Evolutionary conservation across 1,140 invertebrate genomes (phyloP).

Genomic region (Helicoverpa zea): DNA sequence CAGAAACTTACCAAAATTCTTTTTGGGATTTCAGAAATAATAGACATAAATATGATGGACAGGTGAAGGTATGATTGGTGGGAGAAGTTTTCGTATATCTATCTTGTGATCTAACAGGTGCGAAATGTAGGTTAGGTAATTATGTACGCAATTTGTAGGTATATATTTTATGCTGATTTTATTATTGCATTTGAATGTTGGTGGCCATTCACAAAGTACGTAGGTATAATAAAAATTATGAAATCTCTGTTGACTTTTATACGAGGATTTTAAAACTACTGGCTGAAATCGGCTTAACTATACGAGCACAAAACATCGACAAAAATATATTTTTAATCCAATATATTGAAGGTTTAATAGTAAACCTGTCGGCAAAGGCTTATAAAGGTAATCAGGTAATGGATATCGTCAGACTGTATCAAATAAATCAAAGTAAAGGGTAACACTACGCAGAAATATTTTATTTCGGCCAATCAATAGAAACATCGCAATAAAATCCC

Average conservation of each 20-base stretch:
- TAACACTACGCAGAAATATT: slow-evolving; percentile 19
- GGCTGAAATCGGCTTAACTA: no score
- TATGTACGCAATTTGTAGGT: no score
- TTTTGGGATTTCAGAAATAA: slow-evolving; percentile 27
- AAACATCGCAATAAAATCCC: slow-evolving; percentile 34
- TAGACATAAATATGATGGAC: slow-evolving; percentile 34
- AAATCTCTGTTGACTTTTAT: no score
- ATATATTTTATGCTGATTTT: no score
- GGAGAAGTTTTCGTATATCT: not conserved
- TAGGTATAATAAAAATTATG: no score
- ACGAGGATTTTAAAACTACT: not conserved
- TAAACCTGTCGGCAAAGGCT: slow-evolving; percentile 2
- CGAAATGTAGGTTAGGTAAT: no score
- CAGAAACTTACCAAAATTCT: slow-evolving; percentile 43
- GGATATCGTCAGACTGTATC: slow-evolving; percentile 40
- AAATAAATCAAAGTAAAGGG: slow-evolving; percentile 48
- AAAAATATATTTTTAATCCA: slow-evolving; percentile 36
- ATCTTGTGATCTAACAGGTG: no score
- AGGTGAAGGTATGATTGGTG: not conserved
- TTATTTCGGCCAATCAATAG: slow-evolving; percentile 34
- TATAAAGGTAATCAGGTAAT: slow-evolving; percentile 44
- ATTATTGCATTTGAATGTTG: no score
- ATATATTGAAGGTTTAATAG: not conserved
- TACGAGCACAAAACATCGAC: slow-evolving; percentile 4
- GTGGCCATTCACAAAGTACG: no score